Base-by-base conservation (phyloP, 2,797 vertebrate genomes). In the Danio choprae region DNA sequence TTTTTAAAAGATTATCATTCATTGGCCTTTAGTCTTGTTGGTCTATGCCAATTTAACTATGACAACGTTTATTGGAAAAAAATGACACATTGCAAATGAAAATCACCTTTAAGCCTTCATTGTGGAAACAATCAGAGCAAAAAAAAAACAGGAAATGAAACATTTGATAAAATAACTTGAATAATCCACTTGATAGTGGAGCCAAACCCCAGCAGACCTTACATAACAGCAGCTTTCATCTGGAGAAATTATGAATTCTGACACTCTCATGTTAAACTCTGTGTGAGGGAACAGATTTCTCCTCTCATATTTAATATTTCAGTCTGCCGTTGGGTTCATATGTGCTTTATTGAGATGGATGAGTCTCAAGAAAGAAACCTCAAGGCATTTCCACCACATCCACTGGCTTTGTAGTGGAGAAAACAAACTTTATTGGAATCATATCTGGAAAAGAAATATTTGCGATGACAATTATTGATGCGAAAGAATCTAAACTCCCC, bases 331-430 rank as follows among this genome's bases (percentile, higher is more conserved):
- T 60, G 9, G 11, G 55, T 69, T 62, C 51, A 62, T 67, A 77
- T 82, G 75, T 73, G 29, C 48, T 83, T 83, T 83, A 79, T 79
- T 55, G 71, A 63, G 76, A 75, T 79, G 63, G 64, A 83, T 79
- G 71, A 70, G 64, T 41, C 81, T 74, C 63, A 55, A 74, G 70
- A 83, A 69, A 60, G 72, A 60, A 81, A 70, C 80, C 79, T 68
- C 79, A 79, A 73, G 43, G 69, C 44, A 80, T 81, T 69, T 77
- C 13, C 51, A 60, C 50, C 81, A 82, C 81, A 82, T 83, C 29
- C 29, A 73, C n/a, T 74, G 78, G 63, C 78, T 75, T 82, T 81
- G 62, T 10, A 80, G 50, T 79, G 64, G 20, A 70, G 43, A 79
- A 63, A 55, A 81, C 40, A 60, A 71, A 65, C 4, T 80, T 72